Evolutionary conservation across 2,888 invertebrate species (phyloP).

Genomic region (Diarsia mendica): DNA sequence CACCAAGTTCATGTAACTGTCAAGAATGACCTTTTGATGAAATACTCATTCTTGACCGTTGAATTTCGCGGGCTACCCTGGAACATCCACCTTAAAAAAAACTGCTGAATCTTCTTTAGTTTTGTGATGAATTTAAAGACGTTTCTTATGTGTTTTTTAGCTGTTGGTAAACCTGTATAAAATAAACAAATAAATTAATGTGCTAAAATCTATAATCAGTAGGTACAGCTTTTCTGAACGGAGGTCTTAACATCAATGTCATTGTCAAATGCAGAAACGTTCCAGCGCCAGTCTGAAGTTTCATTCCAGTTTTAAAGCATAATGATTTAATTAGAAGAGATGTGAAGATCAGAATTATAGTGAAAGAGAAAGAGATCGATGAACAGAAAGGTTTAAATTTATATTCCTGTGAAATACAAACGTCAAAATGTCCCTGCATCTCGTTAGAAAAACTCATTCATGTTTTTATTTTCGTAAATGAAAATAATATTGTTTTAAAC

Average conservation of each 20-base stretch:
- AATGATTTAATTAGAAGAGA: background rate
- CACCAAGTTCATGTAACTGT: no score
- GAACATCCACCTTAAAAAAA: no score
- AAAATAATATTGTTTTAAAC: slow-evolving; percentile 7
- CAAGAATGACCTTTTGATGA: no score
- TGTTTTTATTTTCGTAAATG: background rate
- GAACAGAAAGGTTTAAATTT: background rate
- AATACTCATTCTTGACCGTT: no score
- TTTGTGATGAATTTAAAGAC: no score
- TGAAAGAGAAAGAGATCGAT: slow-evolving; percentile 18
- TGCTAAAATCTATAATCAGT: no score
- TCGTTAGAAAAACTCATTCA: slow-evolving; percentile 36
- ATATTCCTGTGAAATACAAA: background rate
- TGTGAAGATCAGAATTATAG: accelerated
- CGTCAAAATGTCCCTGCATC: slow-evolving; percentile 9
- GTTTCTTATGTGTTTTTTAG: no score
- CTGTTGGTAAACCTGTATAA: no score
- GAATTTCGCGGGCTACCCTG: no score
- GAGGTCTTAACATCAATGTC: slow-evolving; percentile 18
- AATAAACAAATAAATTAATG: no score
- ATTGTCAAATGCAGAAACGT: slow-evolving; percentile 18
- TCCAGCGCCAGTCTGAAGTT: background rate
- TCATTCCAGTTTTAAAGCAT: background rate
- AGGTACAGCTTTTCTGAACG: slow-evolving; percentile 23
- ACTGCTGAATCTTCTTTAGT: no score